These are phyloP conservation scores for Zaprionus gabonicus DNA, from an alignment of 1,140 invertebrate species.

Conservation along the genomic window DNA sequence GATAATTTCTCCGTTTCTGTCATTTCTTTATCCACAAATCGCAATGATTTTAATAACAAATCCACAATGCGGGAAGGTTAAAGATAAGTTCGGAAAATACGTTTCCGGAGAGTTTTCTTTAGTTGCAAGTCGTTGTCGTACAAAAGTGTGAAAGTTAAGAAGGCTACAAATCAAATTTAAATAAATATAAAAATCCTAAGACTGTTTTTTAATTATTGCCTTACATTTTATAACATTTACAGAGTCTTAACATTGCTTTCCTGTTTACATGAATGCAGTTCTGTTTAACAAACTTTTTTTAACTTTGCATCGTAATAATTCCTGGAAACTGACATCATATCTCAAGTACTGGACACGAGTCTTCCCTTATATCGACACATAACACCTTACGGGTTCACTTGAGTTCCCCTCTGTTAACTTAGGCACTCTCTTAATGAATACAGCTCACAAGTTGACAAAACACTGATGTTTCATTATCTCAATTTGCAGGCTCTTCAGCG, in stretches of 20 bases:
- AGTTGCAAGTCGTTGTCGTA: background rate
- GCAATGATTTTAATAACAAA: background rate
- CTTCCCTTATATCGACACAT: background rate
- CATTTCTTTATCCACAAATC: background rate
- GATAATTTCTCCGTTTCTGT: background rate
- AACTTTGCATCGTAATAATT: background rate
- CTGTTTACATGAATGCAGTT: background rate
- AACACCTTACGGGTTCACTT: background rate
- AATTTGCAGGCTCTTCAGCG: background rate
- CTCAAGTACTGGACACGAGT: background rate
- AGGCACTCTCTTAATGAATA: background rate
- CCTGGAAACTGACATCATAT: background rate
- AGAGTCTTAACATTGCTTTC: no score
- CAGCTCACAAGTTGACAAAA: background rate
- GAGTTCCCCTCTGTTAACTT: background rate
- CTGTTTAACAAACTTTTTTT: background rate
- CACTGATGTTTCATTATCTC: background rate
- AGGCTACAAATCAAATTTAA: no score
- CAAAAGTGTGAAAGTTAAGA: no score
- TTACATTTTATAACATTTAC: no score
- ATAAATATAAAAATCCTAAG: no score
- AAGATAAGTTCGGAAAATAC: background rate
- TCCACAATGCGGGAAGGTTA: background rate
- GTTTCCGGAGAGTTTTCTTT: background rate
- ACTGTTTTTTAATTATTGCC: background rate